Base-by-base conservation (phyloP, 2,113 vertebrate species). In the Holacanthus passer region DNA sequence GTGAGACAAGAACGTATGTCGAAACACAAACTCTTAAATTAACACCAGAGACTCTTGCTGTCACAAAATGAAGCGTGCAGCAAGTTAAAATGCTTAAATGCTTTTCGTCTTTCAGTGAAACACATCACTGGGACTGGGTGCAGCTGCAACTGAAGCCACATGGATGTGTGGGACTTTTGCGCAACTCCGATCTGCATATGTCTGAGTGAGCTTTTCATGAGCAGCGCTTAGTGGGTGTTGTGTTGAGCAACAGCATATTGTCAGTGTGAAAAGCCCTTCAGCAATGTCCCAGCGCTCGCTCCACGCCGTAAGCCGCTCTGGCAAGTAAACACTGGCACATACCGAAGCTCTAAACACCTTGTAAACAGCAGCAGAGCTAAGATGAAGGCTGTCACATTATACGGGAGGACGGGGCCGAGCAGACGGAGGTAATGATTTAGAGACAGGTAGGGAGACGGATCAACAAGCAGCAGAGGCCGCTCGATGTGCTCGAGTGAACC, bases 201-300 rank as follows among this genome's bases (percentile, higher is more conserved):
- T 79, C 59, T 76, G 4, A 10, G 31, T 62, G 75, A 55, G 43
- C 65, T 73, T 60, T 58, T 31, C 52, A 43, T 45, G 43, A 56
- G 65, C 85, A 78, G 60, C 81, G 79, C 74, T 86, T 20, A 17
- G 68, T 52, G 67, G 50, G 67, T 67, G 77, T 85, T 58, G 22
- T 69, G 82, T 88, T 83, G 79, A 81, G 81, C 62, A 85, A 77
- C 87, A 65, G 62, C 70, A 53, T 84, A 41, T 65, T 84, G 75
- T 68, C 3, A 63, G 74, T 88, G 91, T 79, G 87, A 91, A 86
- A 88, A 79, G 68, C 74, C 89, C 86, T 24, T 59, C 76, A 69
- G 92, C 87, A 52, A 62, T 62, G 79, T 93, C 74, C 83, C 73
- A 90, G 86, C 48, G 31, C 82, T 88, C 11, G 78, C 77, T 63